These are phyloP conservation scores for Drosophila malerkotliana DNA, from an alignment of 1,140 invertebrate genomes.

Conservation along the genomic window DNA sequence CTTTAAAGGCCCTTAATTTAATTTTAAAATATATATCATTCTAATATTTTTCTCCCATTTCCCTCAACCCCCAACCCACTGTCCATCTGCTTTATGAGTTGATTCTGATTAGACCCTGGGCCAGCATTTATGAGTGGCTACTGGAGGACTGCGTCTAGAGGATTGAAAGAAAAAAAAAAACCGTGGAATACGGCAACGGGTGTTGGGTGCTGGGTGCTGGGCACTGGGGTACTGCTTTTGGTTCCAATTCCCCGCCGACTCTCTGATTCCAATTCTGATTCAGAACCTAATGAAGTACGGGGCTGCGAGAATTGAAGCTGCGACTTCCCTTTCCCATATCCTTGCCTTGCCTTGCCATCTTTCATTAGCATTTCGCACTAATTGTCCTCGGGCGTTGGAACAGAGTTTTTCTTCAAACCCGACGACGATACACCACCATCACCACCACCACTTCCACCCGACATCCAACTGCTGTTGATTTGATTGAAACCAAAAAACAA, in stretches of 20 bases:
- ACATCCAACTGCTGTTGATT: slow-evolving; percentile 41
- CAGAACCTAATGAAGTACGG: slow-evolving; percentile 60
- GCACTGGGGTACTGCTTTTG: not conserved
- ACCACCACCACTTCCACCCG: not conserved
- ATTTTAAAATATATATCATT: too few relatives aligned
- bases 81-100: slow-evolving; percentile 30
- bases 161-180: not conserved
- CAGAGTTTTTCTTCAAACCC: slow-evolving; percentile 39
- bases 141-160: slow-evolving; percentile 3
- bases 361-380: slow-evolving; percentile 72
- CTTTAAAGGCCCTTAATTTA: too few relatives aligned
- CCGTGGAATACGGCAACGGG: not conserved
- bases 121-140: slow-evolving; percentile 44
- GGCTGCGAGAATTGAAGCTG: slow-evolving; percentile 1
- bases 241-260: too few relatives aligned
- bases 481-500: slow-evolving; percentile 72
- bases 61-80: not conserved
- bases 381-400: slow-evolving; percentile 47
- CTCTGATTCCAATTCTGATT: slow-evolving; percentile 16
- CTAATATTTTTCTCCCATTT: not conserved
- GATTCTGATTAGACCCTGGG: slow-evolving; percentile 32
- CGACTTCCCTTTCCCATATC: slow-evolving; percentile 11
- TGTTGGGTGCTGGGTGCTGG: not conserved
- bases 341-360: slow-evolving; percentile 13
- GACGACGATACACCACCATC: not conserved